phyloP scores from a whole-genome alignment of 2,113 vertebrate species.

The Oreochromis aureus region DNA sequence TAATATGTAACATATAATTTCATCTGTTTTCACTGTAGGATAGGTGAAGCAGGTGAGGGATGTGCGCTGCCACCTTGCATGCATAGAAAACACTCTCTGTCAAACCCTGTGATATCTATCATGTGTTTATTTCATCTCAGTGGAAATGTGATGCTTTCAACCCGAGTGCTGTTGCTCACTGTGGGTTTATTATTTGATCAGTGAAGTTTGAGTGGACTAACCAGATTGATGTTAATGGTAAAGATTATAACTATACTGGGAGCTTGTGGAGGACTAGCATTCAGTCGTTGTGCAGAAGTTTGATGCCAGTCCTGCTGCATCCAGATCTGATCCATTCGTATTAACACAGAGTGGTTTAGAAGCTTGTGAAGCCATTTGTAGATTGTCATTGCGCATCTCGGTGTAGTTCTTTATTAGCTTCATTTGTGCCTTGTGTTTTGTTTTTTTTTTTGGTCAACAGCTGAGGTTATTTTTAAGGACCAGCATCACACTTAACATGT shows the following conservation, averaged over 20 bases:
- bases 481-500: background rate
- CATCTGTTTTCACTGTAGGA: background rate
- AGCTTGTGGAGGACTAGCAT: background rate
- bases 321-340: background rate
- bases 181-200: background rate
- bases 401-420: background rate
- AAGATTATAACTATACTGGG: background rate
- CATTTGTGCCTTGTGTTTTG: rapidly evolving
- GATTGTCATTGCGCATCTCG: background rate
- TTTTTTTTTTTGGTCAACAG: background rate
- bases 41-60: background rate
- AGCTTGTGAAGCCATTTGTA: constrained; percentile 1
- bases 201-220: background rate
- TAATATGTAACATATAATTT: background rate
- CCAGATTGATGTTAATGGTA: background rate
- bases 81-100: background rate
- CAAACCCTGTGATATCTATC: background rate
- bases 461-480: background rate
- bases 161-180: background rate
- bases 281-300: background rate
- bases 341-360: background rate
- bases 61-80: background rate
- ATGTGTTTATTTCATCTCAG: background rate
- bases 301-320: background rate
- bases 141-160: background rate